A percentile compares a stretch with the other conserved stretches of the same genome.
Conservation (phyloP, 2,888 invertebrate species). For the Agelastica alni region DNA sequence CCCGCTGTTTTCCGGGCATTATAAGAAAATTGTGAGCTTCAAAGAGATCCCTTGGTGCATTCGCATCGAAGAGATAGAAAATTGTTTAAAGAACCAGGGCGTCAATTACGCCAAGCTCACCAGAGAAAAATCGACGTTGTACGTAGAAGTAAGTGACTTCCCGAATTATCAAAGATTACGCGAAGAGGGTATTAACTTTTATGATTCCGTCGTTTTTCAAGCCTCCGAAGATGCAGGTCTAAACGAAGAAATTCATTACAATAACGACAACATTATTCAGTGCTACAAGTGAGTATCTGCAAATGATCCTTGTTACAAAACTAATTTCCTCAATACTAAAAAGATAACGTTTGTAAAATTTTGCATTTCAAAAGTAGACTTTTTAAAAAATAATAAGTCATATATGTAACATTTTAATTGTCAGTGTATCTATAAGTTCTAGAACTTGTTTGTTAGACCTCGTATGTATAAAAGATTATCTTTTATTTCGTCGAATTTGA, state of each 20-base stretch:
- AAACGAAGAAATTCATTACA: slow-evolving; percentile 35
- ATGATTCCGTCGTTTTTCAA: slow-evolving; percentile 55
- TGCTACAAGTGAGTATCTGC: slow-evolving; percentile 52
- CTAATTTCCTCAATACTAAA: too few relatives aligned
- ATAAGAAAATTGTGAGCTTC: slow-evolving; percentile 54
- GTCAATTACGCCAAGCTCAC: slow-evolving; percentile 54
- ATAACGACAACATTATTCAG: slow-evolving; percentile 56
- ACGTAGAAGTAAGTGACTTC: slow-evolving; percentile 55
- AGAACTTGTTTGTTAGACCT: too few relatives aligned
- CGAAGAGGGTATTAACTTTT: slow-evolving; percentile 59
- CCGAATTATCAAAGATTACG: slow-evolving; percentile 56
- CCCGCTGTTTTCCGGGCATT: slow-evolving; percentile 54
- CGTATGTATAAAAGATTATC: too few relatives aligned
- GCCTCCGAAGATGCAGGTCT: slow-evolving; percentile 26
- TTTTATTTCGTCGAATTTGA: too few relatives aligned
- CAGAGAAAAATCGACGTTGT: slow-evolving; percentile 46
- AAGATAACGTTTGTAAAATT: too few relatives aligned
- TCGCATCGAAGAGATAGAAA: slow-evolving; percentile 56
- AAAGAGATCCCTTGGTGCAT: slow-evolving; percentile 61
- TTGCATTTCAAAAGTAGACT: too few relatives aligned
- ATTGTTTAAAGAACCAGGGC: slow-evolving; percentile 56
- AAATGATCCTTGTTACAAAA: too few relatives aligned
- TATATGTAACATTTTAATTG: too few relatives aligned
- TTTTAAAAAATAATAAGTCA: too few relatives aligned
- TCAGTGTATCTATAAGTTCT: too few relatives aligned